These are phyloP conservation scores for Addax nasomaculatus DNA, from an alignment of 2,113 vertebrate genomes.

Conservation along the genomic window DNA sequence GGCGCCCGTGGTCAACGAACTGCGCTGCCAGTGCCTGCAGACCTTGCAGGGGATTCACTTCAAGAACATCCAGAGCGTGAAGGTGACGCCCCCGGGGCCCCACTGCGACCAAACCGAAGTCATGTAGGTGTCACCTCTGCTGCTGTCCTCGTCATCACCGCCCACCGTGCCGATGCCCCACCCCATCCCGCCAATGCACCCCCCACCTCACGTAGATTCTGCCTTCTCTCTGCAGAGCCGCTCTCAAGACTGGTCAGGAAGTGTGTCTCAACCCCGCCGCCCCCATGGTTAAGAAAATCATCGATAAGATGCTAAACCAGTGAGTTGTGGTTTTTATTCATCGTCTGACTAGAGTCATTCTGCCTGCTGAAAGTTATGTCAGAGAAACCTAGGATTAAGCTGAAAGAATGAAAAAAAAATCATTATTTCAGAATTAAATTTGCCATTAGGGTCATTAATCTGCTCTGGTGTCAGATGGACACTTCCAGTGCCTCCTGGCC, in stretches of 20 bases:
- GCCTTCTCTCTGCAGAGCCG: constrained; percentile 49
- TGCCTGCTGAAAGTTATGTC: neutral
- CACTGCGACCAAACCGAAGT: neutral
- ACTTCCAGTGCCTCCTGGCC: neutral
- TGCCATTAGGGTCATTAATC: neutral
- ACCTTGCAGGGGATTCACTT: neutral
- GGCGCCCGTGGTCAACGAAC: neutral
- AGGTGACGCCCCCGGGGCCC: neutral
- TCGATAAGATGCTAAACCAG: constrained; percentile 46
- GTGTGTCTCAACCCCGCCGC: constrained; percentile 65
- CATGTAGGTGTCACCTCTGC: neutral
- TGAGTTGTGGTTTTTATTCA: neutral
- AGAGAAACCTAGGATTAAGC: neutral
- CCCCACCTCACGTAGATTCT: neutral
- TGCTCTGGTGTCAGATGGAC: neutral
- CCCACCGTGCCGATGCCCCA: neutral
- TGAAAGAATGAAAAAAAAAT: neutral
- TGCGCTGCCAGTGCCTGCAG: constrained; percentile 45
- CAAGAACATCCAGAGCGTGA: neutral
- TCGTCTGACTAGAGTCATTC: accelerated
- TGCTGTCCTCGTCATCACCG: neutral
- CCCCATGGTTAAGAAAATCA: constrained; percentile 59
- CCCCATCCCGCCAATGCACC: neutral
- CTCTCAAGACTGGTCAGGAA: constrained; percentile 40
- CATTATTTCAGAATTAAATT: neutral